These are phyloP conservation scores for Linurgus olivaceus DNA, from an alignment of 2,797 vertebrate genomes.

Conservation along the genomic window DNA sequence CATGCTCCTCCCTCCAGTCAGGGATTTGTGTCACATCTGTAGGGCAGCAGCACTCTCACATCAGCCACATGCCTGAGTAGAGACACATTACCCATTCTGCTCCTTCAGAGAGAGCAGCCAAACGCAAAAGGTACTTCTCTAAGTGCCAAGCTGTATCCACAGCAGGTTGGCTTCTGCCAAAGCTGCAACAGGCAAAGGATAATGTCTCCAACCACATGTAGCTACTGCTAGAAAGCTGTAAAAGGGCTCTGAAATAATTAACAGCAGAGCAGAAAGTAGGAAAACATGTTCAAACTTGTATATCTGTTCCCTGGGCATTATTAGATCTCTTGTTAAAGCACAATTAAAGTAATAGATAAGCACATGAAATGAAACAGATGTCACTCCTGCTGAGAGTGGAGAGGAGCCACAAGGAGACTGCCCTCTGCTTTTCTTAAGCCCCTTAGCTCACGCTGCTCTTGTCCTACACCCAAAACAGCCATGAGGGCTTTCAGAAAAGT, in stretches of 20 bases:
- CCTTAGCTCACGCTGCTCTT: neutral
- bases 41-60: neutral
- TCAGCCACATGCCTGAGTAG: neutral
- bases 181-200: neutral
- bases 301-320: neutral
- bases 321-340: neutral
- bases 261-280: neutral
- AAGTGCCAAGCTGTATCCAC: neutral
- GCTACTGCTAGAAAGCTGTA: neutral
- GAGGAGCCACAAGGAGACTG: neutral
- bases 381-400: neutral
- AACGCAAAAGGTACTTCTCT: neutral
- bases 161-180: neutral
- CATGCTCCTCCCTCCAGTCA: neutral
- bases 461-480: neutral
- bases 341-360: conserved; percentile 30
- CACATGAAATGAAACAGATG: neutral
- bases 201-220: neutral
- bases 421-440: neutral
- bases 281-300: neutral
- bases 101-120: neutral
- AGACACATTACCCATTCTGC: neutral
- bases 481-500: neutral
- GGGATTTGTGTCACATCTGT: accelerated
- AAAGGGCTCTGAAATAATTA: neutral